Evolutionary conservation across 2,113 vertebrate species (phyloP).

Genomic region (Myodes glareolus): DNA sequence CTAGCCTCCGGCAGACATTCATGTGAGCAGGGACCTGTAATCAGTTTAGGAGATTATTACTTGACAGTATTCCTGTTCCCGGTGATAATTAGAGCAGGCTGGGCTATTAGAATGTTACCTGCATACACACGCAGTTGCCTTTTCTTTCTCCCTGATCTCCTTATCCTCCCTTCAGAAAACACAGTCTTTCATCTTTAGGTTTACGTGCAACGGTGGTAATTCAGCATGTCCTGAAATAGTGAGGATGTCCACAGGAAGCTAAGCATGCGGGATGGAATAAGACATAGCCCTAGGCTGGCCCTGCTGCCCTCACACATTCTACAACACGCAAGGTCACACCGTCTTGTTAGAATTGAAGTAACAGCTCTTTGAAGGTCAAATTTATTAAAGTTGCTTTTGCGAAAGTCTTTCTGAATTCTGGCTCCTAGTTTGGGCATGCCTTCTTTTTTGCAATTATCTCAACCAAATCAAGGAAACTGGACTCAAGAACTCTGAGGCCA

Average conservation of each 20-base stretch:
- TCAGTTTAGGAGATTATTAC: slow-evolving; percentile 27
- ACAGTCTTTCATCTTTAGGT: neutral
- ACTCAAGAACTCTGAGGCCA: neutral
- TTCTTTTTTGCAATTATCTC: neutral
- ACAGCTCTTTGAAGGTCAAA: neutral
- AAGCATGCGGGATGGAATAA: neutral
- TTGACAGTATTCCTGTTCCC: neutral
- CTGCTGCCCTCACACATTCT: neutral
- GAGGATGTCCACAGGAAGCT: neutral
- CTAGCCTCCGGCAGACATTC: neutral
- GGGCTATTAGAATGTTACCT: neutral
- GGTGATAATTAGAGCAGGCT: neutral
- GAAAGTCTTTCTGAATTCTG: neutral
- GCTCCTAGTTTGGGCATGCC: neutral
- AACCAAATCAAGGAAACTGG: neutral
- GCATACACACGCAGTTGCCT: neutral
- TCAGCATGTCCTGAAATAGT: neutral
- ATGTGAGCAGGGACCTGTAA: neutral
- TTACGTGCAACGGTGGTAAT: neutral
- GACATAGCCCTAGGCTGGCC: neutral
- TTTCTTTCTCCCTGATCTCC: slow-evolving; percentile 5
- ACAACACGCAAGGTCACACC: slow-evolving; percentile 27
- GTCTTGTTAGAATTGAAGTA: neutral
- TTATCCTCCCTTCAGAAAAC: neutral
- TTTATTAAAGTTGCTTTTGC: slow-evolving; percentile 31